Evolutionary conservation across 1,140 invertebrate species (phyloP).

Genomic region (Wiebesia pumilae): DNA sequence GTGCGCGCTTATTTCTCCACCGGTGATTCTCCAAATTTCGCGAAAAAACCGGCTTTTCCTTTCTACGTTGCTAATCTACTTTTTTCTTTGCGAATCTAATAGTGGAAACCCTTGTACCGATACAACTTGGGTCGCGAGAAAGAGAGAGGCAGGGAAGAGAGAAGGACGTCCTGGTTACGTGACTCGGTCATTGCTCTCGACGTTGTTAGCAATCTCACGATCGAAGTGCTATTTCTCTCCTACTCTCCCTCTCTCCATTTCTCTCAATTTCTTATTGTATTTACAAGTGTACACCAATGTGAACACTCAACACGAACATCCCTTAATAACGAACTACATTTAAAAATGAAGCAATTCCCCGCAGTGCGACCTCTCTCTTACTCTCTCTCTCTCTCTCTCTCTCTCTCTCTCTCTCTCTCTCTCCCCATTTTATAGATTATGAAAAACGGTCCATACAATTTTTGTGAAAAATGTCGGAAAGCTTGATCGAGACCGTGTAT

Average conservation of each 20-base stretch:
- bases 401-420: no score
- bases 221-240: neutral
- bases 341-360: neutral
- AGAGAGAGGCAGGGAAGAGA: conserved; percentile 34
- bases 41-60: neutral
- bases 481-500: neutral
- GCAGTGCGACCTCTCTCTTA: neutral
- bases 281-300: neutral
- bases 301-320: neutral
- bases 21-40: neutral
- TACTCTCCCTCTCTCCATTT: neutral
- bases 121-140: neutral
- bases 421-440: no score
- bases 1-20: neutral
- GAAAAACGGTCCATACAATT: neutral
- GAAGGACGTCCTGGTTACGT: conserved; percentile 53
- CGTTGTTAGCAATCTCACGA: conserved; percentile 33
- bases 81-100: neutral
- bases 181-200: conserved; percentile 52
- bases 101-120: conserved; percentile 23
- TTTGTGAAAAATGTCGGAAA: neutral
- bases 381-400: neutral
- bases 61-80: neutral
- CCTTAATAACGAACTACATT: neutral
- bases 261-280: neutral